These are phyloP conservation scores for Pachycephus smyrnensis DNA, from an alignment of 2,888 invertebrate genomes.

Conservation along the genomic window DNA sequence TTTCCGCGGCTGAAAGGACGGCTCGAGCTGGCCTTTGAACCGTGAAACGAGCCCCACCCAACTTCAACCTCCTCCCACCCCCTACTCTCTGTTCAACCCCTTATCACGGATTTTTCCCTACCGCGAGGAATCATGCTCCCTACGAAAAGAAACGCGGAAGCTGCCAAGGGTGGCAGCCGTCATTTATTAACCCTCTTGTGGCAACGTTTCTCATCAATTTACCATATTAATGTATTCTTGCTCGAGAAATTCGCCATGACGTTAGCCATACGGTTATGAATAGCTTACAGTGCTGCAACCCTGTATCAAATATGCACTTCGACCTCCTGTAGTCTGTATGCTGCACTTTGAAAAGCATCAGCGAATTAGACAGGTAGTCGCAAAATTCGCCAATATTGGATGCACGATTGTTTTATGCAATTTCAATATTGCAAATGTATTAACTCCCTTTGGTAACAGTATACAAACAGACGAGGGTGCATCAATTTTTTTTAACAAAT, in stretches of 20 bases:
- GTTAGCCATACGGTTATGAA: too few species aligned
- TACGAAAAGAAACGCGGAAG: constrained; percentile 37
- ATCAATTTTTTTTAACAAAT: not conserved
- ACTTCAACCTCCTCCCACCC: constrained; percentile 38
- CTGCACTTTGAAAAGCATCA: not conserved
- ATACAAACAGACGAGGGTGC: not conserved
- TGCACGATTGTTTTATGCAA: not conserved
- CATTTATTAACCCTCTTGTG: constrained; percentile 42
- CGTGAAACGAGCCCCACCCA: constrained; percentile 46
- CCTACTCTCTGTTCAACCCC: not conserved
- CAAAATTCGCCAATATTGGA: too few species aligned
- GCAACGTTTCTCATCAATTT: constrained; percentile 28
- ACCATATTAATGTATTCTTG: constrained; percentile 19
- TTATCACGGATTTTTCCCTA: not conserved
- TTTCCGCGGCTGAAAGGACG: constrained; percentile 33
- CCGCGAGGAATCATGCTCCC: constrained; percentile 36
- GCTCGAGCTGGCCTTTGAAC: constrained; percentile 31
- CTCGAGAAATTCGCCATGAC: not conserved
- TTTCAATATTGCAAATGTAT: not conserved
- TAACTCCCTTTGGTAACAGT: not conserved
- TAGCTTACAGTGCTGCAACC: too few species aligned
- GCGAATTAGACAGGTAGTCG: too few species aligned
- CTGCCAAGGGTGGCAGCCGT: constrained; percentile 21
- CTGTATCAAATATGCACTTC: not conserved
- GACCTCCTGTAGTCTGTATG: not conserved